Base-by-base conservation (phyloP, 2,888 invertebrate species). In the Diarsia mendica region DNA sequence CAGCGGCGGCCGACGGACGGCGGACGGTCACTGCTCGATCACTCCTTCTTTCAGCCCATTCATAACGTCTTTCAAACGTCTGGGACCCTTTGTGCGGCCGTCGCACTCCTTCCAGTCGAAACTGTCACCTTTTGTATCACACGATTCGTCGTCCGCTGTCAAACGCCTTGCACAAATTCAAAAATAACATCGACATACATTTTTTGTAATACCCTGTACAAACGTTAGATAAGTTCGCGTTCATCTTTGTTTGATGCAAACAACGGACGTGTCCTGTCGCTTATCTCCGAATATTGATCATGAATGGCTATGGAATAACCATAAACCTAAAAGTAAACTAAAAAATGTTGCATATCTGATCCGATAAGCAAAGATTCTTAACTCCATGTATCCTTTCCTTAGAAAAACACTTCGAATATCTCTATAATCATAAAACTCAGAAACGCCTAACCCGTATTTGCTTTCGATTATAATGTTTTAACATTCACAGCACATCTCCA, bases 111-210 rank as follows among this genome's bases (percentile, higher is more conserved):
- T 93, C 93, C 91, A 89, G 90, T 89, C 90, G 88, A 91, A 90
- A 89, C 94, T 94, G 96, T 95, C 96, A 95, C 93, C 95, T 93
- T 91, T 96, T 95, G 95, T 95, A 89, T 89, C 89, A 88, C 85
- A 88, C 91, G 91, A 91, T 90, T 92, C 92, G 91, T 89, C 90
- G 93, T 93, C 95, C 94, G 93, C 94, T 95, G 96, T 96, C 96
- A 96, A 94, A 95, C 92, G 94, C 92, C 95, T 96, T 96, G 96
- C 96, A 96, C 96, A 96, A 96, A 96, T 95, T 95, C 94, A 94
- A 96, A 96, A 96, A 96, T 94, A 96, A 96, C 95, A 96, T 94
- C 91, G 92, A 92, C 89, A 87, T 93, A 93, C 87, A 89, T 94
- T 95, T 96, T 96, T 96, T 95, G 94, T 89, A 84, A 83, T 83